Percentiles rank a stretch among this genome's conserved stretches.
phyloP scores from a whole-genome alignment of 2,888 invertebrate species.

The Magallana nippona region DNA sequence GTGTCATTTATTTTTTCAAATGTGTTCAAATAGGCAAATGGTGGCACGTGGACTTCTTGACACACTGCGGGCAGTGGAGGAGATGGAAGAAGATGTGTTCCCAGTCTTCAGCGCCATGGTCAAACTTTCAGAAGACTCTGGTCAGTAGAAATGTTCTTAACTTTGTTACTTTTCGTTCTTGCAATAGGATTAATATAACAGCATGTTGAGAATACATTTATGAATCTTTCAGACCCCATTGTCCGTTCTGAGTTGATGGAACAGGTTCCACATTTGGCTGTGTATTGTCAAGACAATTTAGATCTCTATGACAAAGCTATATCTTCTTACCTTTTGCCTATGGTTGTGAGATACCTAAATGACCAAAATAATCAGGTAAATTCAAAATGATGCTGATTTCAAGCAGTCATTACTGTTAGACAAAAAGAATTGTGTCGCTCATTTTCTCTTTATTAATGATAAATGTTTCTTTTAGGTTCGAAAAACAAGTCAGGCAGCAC shows the following conservation, averaged over 20 bases:
- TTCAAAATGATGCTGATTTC: background rate
- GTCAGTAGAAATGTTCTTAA: slow-evolving; percentile 42
- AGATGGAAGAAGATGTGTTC: slow-evolving; percentile 76
- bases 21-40: slow-evolving; percentile 82
- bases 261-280: slow-evolving; percentile 85
- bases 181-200: too few relatives aligned
- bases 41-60: slow-evolving; percentile 84
- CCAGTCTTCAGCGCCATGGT: slow-evolving; percentile 82
- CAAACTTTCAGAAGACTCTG: slow-evolving; percentile 80
- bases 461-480: slow-evolving; percentile 82
- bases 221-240: slow-evolving; percentile 82
- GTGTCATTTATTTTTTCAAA: background rate
- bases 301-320: slow-evolving; percentile 81
- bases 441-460: too few relatives aligned
- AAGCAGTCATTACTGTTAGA: background rate
- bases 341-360: slow-evolving; percentile 84
- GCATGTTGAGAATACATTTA: too few relatives aligned
- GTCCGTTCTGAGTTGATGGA: slow-evolving; percentile 85
- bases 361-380: slow-evolving; percentile 84
- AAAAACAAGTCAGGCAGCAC: slow-evolving; percentile 84
- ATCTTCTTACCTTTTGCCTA: slow-evolving; percentile 83
- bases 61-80: slow-evolving; percentile 79
- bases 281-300: slow-evolving; percentile 83
- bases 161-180: too few relatives aligned
- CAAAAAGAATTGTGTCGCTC: too few relatives aligned